Percentiles rank a stretch among this genome's conserved stretches.
Evolutionary conservation across 2,888 invertebrate species (phyloP).

Genomic region (Therioaphis trifolii): DNA sequence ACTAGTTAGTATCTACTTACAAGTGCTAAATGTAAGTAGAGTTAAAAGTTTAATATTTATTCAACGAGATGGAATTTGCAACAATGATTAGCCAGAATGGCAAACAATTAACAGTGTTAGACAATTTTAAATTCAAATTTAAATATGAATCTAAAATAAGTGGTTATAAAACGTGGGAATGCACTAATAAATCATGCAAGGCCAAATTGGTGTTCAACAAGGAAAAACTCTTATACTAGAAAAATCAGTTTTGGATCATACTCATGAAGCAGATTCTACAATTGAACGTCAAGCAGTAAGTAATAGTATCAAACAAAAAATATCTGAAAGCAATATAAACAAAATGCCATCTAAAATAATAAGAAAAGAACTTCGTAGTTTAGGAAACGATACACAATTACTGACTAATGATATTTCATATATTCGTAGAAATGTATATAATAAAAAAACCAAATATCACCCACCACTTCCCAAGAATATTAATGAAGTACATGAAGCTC

Average conservation of each 20-base stretch:
- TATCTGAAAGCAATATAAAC: constrained; percentile 34
- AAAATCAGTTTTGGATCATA: constrained; percentile 15
- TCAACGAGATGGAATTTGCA: neutral
- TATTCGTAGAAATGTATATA: constrained; percentile 14
- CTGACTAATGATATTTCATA: constrained; percentile 7
- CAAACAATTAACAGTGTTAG: neutral
- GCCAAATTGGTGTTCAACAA: constrained; percentile 23
- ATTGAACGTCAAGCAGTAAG: constrained; percentile 24
- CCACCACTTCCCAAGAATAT: constrained; percentile 15
- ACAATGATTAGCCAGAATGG: constrained; percentile 1
- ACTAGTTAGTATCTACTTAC: constrained; percentile 7
- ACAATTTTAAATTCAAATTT: constrained; percentile 19
- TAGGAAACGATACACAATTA: constrained; percentile 16
- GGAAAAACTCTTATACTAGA: neutral
- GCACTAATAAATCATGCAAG: neutral
- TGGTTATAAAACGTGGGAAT: constrained; percentile 7
- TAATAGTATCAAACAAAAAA: constrained; percentile 38
- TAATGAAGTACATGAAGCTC: neutral
- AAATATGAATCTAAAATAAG: constrained; percentile 14
- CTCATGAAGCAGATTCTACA: constrained; percentile 20
- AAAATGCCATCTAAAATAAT: constrained; percentile 36
- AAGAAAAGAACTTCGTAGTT: constrained; percentile 10
- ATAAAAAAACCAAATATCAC: constrained; percentile 22
- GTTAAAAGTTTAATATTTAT: constrained; percentile 6
- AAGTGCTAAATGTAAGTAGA: neutral